These are phyloP conservation scores for Anagrus nilaparvatae DNA, from an alignment of 1,140 invertebrate genomes.

Conservation along the genomic window DNA sequence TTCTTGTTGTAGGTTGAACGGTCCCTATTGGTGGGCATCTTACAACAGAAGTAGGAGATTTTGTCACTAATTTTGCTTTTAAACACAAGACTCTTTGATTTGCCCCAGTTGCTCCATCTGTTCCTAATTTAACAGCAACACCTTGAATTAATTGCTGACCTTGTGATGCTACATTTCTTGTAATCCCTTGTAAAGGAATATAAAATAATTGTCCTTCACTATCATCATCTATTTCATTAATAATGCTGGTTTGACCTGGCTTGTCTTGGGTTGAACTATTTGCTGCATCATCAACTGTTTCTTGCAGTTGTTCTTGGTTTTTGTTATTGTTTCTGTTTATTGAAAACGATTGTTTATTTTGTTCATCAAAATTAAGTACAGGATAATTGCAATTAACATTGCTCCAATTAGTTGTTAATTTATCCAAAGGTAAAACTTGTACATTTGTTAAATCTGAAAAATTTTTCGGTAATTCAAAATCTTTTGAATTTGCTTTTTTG, in stretches of 20 bases:
- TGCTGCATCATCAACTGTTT: conserved; percentile 10
- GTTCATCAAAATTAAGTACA: conserved; percentile 45
- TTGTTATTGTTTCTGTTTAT: conserved; percentile 12
- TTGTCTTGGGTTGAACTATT: conserved; percentile 10
- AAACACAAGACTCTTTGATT: conserved; percentile 55
- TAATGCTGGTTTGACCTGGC: not conserved
- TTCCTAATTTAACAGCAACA: conserved; percentile 55
- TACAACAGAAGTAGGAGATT: conserved; percentile 43
- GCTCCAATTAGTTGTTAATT: conserved; percentile 37
- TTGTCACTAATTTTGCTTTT: conserved; percentile 57
- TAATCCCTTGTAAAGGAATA: conserved; percentile 52
- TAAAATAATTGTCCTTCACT: conserved; percentile 55
- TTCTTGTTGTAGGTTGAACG: conserved; percentile 45
- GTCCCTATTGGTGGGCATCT: conserved; percentile 48
- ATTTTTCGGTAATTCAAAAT: conserved; percentile 33
- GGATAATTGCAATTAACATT: conserved; percentile 41
- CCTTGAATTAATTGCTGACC: conserved; percentile 51
- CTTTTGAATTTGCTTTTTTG: conserved; percentile 21
- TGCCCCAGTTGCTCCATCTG: conserved; percentile 50
- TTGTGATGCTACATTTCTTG: conserved; percentile 36
- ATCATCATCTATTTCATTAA: too few species aligned
- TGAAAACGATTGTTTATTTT: conserved; percentile 18
- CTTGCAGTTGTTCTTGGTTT: conserved; percentile 14
- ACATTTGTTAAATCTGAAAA: conserved; percentile 33
- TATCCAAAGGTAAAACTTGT: conserved; percentile 36